Conservation (phyloP, 2,888 invertebrate species). For the Pollenia griseotomentosa region DNA sequence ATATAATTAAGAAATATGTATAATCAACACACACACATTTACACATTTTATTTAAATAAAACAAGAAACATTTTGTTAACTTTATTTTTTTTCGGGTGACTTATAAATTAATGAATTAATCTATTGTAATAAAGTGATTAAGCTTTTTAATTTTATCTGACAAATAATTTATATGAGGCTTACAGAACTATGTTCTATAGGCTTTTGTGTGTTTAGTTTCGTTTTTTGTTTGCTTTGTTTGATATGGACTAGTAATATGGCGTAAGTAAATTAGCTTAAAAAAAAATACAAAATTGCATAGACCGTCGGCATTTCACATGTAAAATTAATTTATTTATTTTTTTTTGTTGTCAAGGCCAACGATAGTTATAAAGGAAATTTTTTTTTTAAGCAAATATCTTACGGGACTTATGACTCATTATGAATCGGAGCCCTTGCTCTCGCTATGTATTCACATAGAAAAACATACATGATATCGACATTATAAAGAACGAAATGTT, state of each 20-base stretch:
- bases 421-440: too few species aligned
- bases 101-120: constrained; percentile 63
- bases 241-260: not conserved
- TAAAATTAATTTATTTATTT: too few species aligned
- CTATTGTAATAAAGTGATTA: constrained; percentile 64
- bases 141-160: constrained; percentile 53
- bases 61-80: not conserved
- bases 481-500: too few species aligned
- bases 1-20: constrained; percentile 16
- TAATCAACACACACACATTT: not conserved
- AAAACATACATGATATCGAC: too few species aligned
- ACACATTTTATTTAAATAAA: not conserved
- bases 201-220: not conserved
- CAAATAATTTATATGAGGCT: constrained; percentile 1
- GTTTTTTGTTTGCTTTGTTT: constrained; percentile 2
- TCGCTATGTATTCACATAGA: too few species aligned
- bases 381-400: too few species aligned
- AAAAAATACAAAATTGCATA: not conserved
- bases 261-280: too few species aligned
- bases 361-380: too few species aligned
- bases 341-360: too few species aligned
- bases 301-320: not conserved
- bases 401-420: too few species aligned
- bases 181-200: constrained; percentile 9
- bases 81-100: constrained; percentile 12